Evolutionary conservation across 1,140 invertebrate genomes (phyloP).

Genomic region (Bombyx mori): ASM3026992v2 NC_085110.1:11762501-11763000

Average conservation of each 20-base stretch:
- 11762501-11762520: slow-evolving; percentile 24
- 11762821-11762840: too few relatives aligned
- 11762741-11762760: slow-evolving; percentile 65
- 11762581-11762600: neutral
- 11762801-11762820: too few relatives aligned
- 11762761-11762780: slow-evolving; percentile 41
- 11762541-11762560: slow-evolving; percentile 20
- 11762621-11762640: too few relatives aligned
- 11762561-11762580: neutral
- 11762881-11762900: too few relatives aligned
- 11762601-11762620: too few relatives aligned
- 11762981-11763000: too few relatives aligned
- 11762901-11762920: too few relatives aligned
- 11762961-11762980: too few relatives aligned
- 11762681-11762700: slow-evolving; percentile 30
- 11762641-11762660: slow-evolving; percentile 6
- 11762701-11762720: slow-evolving; percentile 51
- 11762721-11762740: slow-evolving; percentile 44
- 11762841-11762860: too few relatives aligned
- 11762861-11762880: too few relatives aligned
- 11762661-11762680: slow-evolving; percentile 2
- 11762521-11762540: slow-evolving; percentile 33
- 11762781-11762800: slow-evolving; percentile 15
- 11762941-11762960: too few relatives aligned
- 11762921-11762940: too few relatives aligned